A percentile compares a stretch with the other conserved stretches of the same genome.
phyloP scores from a whole-genome alignment of 2,888 invertebrate species.

The Pilophorus perplexus region DNA sequence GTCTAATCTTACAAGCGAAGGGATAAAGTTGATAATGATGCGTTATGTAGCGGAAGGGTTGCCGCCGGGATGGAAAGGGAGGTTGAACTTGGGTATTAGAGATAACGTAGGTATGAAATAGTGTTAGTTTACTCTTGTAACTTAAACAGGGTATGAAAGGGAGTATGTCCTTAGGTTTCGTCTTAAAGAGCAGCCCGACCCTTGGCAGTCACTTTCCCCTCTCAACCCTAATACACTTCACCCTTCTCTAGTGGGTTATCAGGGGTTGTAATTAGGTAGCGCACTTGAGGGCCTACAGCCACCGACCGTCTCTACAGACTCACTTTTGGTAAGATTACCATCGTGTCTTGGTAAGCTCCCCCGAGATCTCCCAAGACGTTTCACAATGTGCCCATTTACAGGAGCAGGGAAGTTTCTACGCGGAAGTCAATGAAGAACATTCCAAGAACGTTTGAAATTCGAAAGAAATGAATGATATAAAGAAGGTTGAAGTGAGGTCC shows the following conservation, averaged over 20 bases:
- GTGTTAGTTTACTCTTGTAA: slow-evolving; percentile 42
- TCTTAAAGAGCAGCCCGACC: slow-evolving; percentile 16
- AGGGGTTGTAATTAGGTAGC: slow-evolving; percentile 32
- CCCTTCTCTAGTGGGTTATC: slow-evolving; percentile 22
- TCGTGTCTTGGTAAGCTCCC: too few relatives aligned
- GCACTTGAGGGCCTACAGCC: slow-evolving; percentile 24
- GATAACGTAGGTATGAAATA: slow-evolving; percentile 42
- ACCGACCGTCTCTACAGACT: background rate
- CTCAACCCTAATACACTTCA: slow-evolving; percentile 5
- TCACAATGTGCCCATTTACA: too few relatives aligned
- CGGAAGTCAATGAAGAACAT: too few relatives aligned
- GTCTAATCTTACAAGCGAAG: slow-evolving; percentile 40
- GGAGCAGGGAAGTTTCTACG: too few relatives aligned
- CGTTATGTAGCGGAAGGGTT: slow-evolving; percentile 46
- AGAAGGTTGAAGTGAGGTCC: too few relatives aligned
- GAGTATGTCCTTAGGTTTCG: slow-evolving; percentile 37
- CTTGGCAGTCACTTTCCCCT: slow-evolving; percentile 22
- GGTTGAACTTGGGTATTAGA: slow-evolving; percentile 24
- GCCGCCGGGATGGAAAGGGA: slow-evolving; percentile 3
- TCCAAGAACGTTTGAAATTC: too few relatives aligned
- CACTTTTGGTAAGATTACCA: background rate
- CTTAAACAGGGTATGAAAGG: slow-evolving; percentile 38
- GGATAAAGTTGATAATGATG: slow-evolving; percentile 46
- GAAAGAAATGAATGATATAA: too few relatives aligned
- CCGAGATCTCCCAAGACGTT: too few relatives aligned